phyloP scores from a whole-genome alignment of 2,888 invertebrate species.

The Acronicta aceris region DNA sequence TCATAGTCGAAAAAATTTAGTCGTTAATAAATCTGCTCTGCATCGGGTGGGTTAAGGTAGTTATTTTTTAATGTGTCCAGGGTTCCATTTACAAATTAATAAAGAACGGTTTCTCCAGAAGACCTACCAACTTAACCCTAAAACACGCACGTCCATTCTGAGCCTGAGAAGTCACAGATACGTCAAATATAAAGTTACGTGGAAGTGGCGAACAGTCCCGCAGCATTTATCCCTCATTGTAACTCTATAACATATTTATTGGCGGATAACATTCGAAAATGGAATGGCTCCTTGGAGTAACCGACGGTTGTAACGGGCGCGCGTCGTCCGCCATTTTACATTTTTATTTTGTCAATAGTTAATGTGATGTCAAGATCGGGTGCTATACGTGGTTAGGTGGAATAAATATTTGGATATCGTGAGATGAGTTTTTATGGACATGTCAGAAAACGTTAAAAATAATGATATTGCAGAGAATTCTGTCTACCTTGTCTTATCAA shows the following conservation, averaged over 20 bases:
- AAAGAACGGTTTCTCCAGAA: not conserved
- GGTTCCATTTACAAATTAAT: not conserved
- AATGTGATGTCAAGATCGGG: slow-evolving; percentile 74
- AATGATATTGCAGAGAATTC: no score
- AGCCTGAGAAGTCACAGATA: slow-evolving; percentile 42
- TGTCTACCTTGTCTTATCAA: no score
- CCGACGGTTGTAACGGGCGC: slow-evolving; percentile 75
- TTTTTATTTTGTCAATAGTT: slow-evolving; percentile 89
- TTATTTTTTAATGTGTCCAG: no score
- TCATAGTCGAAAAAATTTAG: no score
- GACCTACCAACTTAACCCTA: slow-evolving; percentile 35
- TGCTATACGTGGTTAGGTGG: slow-evolving; percentile 27
- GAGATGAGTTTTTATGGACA: slow-evolving; percentile 5
- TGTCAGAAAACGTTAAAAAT: not conserved
- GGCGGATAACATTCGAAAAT: slow-evolving; percentile 84
- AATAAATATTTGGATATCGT: slow-evolving; percentile 19
- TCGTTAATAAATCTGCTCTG: no score
- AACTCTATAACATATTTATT: slow-evolving; percentile 89
- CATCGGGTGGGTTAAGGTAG: no score
- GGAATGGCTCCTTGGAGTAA: slow-evolving; percentile 80
- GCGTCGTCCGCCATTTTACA: slow-evolving; percentile 84
- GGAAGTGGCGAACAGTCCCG: slow-evolving; percentile 74
- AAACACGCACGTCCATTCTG: slow-evolving; percentile 44
- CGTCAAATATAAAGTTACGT: slow-evolving; percentile 50
- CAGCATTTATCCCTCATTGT: slow-evolving; percentile 82